These are phyloP conservation scores for Actinostola sp. DNA, from an alignment of 92 coral and sea anemone species.

Conservation along the genomic window DNA sequence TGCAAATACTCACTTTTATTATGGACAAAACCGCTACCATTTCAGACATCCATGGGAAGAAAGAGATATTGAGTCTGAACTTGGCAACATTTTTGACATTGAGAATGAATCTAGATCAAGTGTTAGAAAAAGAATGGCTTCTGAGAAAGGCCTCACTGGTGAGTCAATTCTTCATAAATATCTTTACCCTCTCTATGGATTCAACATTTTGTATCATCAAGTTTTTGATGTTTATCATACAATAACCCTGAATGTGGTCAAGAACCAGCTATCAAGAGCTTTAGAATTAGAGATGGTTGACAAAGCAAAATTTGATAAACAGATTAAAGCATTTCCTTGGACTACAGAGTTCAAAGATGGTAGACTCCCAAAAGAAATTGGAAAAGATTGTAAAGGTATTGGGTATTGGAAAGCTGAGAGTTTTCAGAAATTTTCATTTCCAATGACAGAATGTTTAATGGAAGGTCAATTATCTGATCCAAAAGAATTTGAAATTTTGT, in stretches of 20 bases:
- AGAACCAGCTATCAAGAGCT: conserved; percentile 48
- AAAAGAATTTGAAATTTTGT: conserved; percentile 37
- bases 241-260: conserved; percentile 59
- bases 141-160: conserved; percentile 70
- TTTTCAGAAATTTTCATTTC: conserved; percentile 52
- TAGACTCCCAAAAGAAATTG: conserved; percentile 21
- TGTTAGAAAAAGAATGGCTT: conserved; percentile 57
- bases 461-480: neutral
- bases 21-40: conserved; percentile 69
- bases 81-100: conserved; percentile 44
- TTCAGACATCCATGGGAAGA: conserved; percentile 55
- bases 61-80: conserved; percentile 40
- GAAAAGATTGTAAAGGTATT: conserved; percentile 12
- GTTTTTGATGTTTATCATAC: conserved; percentile 64
- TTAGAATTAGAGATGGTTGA: conserved; percentile 52
- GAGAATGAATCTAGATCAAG: conserved; percentile 60
- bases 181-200: conserved; percentile 63
- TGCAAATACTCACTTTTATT: conserved; percentile 63
- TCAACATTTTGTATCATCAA: conserved; percentile 57
- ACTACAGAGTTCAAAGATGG: conserved; percentile 55
- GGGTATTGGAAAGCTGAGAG: conserved; percentile 65
- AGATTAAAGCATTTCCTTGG: conserved; percentile 68
- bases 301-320: conserved; percentile 41
- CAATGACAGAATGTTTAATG: conserved; percentile 59
- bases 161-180: conserved; percentile 52